phyloP scores from a whole-genome alignment of 2,113 vertebrate species.

The Passer domesticus region DNA sequence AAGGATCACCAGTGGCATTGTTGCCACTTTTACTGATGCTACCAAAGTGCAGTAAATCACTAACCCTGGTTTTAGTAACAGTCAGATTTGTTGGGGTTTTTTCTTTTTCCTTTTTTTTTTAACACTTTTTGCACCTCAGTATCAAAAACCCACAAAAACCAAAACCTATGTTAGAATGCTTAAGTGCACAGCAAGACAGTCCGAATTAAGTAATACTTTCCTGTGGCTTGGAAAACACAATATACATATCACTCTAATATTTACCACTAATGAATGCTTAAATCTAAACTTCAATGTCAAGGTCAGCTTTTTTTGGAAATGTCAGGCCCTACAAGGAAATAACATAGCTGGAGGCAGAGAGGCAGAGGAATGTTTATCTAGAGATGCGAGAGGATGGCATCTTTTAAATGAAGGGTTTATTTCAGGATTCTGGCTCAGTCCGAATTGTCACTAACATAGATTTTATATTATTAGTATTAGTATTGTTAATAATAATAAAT shows the following conservation, averaged over 20 bases:
- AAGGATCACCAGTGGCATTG: neutral
- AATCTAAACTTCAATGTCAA: neutral
- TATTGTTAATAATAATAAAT: neutral
- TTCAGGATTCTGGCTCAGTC: neutral
- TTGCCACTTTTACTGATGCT: neutral
- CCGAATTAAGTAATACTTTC: neutral
- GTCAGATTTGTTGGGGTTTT: rapidly evolving
- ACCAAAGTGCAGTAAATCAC: neutral
- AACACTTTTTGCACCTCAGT: neutral
- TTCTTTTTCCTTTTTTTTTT: neutral
- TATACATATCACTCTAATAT: neutral
- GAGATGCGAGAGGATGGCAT: neutral
- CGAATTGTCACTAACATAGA: neutral
- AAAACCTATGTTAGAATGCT: neutral
- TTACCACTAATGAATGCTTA: neutral
- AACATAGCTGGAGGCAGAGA: neutral
- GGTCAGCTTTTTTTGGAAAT: neutral
- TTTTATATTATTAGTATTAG: neutral
- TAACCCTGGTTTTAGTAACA: neutral
- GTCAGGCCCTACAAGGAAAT: neutral
- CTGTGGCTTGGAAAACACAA: neutral
- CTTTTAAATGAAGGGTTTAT: neutral
- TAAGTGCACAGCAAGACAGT: neutral
- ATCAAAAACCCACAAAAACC: neutral
- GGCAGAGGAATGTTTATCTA: neutral